Conservation (phyloP, 2,797 vertebrate species). For the Poecilia velifera region DNA sequence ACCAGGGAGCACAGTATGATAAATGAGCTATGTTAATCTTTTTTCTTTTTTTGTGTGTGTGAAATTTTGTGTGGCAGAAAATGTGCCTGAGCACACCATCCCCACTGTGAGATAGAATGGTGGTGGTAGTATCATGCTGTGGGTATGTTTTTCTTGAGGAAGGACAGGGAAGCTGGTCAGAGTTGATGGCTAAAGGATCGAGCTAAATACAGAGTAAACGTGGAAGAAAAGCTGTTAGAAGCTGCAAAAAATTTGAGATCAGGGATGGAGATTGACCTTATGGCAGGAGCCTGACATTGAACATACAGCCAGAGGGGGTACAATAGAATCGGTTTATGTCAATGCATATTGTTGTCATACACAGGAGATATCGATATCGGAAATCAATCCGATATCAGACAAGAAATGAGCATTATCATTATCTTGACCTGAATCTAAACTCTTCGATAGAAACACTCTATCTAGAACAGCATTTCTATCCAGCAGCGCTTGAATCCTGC, state of each 20-base stretch:
- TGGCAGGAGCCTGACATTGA: not conserved
- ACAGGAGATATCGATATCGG: too few species aligned
- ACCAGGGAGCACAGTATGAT: not conserved
- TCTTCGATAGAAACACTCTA: too few species aligned
- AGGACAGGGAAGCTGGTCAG: not conserved
- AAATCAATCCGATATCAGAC: too few species aligned
- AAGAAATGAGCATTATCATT: too few species aligned
- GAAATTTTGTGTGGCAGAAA: not conserved
- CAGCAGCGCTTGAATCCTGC: too few species aligned
- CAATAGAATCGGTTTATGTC: not conserved
- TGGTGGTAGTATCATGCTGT: not conserved
- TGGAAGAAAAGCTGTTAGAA: not conserved
- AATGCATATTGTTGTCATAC: not conserved
- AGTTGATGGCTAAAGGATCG: not conserved
- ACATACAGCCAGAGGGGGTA: not conserved
- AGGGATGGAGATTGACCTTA: not conserved
- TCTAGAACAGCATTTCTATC: too few species aligned
- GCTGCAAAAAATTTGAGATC: not conserved
- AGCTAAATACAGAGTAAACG: not conserved
- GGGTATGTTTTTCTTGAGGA: not conserved
- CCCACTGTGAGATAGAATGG: not conserved
- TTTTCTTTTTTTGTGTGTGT: not conserved
- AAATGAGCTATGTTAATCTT: not conserved
- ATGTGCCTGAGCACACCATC: not conserved
- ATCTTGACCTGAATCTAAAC: too few species aligned